These are phyloP conservation scores for Coracopsis vasa DNA, from an alignment of 2,113 vertebrate genomes.

Conservation along the genomic window DNA sequence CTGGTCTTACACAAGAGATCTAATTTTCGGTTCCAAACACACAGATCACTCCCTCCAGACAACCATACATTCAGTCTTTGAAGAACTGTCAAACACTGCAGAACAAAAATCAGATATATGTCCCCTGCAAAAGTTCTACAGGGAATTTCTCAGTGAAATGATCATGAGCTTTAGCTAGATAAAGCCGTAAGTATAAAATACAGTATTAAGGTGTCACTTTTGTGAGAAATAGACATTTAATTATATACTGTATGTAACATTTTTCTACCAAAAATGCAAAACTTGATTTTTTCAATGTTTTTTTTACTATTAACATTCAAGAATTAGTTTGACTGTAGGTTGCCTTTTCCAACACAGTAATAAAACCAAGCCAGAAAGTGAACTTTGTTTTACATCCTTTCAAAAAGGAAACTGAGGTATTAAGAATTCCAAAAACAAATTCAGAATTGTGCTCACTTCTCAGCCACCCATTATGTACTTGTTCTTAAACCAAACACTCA, in stretches of 20 bases:
- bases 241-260: neutral
- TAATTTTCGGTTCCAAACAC: slow-evolving; percentile 89
- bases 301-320: neutral
- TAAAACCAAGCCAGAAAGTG: neutral
- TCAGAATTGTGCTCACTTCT: neutral
- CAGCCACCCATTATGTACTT: neutral
- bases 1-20: slow-evolving; percentile 86
- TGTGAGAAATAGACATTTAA: neutral
- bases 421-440: neutral
- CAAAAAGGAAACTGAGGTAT: neutral
- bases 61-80: slow-evolving; percentile 85
- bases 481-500: neutral
- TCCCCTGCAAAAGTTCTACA: slow-evolving; percentile 32
- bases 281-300: neutral
- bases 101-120: slow-evolving; percentile 62
- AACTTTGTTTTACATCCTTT: neutral
- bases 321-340: neutral
- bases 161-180: neutral
- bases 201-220: neutral
- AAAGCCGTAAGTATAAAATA: neutral
- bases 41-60: slow-evolving; percentile 89
- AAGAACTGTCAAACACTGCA: slow-evolving; percentile 89
- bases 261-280: neutral
- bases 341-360: neutral
- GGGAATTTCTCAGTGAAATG: slow-evolving; percentile 13